Evolutionary conservation across 2,888 invertebrate species (phyloP).

Genomic region (Cantharis nigra): DNA sequence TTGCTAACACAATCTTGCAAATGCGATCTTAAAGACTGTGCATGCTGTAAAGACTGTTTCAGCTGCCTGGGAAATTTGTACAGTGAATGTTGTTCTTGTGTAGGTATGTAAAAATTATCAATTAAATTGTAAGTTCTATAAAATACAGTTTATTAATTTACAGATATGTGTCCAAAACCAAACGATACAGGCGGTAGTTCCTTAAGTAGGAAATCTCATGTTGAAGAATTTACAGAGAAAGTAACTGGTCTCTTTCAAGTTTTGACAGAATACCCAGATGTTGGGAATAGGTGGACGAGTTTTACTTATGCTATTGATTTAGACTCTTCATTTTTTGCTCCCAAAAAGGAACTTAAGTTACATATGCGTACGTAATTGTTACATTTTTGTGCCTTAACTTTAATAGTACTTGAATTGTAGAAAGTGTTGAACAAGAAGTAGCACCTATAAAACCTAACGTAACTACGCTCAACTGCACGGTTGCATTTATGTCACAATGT

Average conservation of each 20-base stretch:
- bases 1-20: constrained; percentile 95
- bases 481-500: constrained; percentile 88
- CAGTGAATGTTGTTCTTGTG: constrained; percentile 95
- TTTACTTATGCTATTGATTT: constrained; percentile 80
- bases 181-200: constrained; percentile 73
- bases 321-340: constrained; percentile 67
- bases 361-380: constrained; percentile 67
- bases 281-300: constrained; percentile 80
- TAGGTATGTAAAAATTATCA: constrained; percentile 71
- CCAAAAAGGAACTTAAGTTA: constrained; percentile 69
- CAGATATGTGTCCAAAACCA: constrained; percentile 89
- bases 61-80: constrained; percentile 88
- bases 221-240: constrained; percentile 82
- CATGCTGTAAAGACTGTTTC: constrained; percentile 94
- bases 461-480: constrained; percentile 80
- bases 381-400: neutral
- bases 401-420: constrained; percentile 49
- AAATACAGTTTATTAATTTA: constrained; percentile 36
- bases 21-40: constrained; percentile 89
- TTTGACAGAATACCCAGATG: constrained; percentile 78
- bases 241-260: constrained; percentile 83
- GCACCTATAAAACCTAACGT: constrained; percentile 64
- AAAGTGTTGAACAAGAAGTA: constrained; percentile 67
- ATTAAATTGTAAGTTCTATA: neutral
- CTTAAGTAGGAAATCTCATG: constrained; percentile 79